A percentile compares a stretch with the other conserved stretches of the same genome.
Evolutionary conservation across 2,888 invertebrate genomes (phyloP).

Genomic region (Meandrusa payeni): DNA sequence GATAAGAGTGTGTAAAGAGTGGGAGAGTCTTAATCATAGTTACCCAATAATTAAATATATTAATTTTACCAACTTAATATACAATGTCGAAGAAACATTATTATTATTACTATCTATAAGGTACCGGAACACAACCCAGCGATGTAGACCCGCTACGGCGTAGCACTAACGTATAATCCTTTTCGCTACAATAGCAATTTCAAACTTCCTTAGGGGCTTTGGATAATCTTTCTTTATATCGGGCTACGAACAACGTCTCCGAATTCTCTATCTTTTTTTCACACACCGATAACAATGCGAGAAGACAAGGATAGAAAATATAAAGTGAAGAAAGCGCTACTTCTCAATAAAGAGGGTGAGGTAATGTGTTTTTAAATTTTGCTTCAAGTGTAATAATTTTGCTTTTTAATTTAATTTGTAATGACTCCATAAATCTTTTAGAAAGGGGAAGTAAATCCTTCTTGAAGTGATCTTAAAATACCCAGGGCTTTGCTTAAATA

Average conservation of each 20-base stretch:
- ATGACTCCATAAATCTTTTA: slow-evolving; percentile 56
- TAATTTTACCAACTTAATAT: no score
- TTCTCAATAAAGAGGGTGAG: slow-evolving; percentile 76
- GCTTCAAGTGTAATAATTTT: slow-evolving; percentile 77
- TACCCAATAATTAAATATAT: no score
- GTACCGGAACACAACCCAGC: slow-evolving; percentile 41
- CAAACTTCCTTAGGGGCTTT: slow-evolving; percentile 82
- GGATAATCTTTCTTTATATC: slow-evolving; percentile 82
- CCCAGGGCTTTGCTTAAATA: no score
- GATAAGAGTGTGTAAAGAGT: no score
- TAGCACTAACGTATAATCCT: slow-evolving; percentile 81
- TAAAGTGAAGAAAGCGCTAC: slow-evolving; percentile 63
- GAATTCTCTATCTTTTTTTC: slow-evolving; percentile 46
- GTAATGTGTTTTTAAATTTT: slow-evolving; percentile 80
- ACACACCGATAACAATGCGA: slow-evolving; percentile 29
- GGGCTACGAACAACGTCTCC: slow-evolving; percentile 64
- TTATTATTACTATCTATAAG: slow-evolving; percentile 21
- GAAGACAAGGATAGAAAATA: slow-evolving; percentile 43
- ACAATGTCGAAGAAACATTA: no score
- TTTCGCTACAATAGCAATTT: slow-evolving; percentile 82
- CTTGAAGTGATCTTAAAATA: slow-evolving; percentile 45
- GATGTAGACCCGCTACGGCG: slow-evolving; percentile 70
- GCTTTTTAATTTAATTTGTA: slow-evolving; percentile 80
- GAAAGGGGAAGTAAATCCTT: slow-evolving; percentile 53
- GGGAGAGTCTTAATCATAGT: no score